A percentile compares a stretch with the other conserved stretches of the same genome.
phyloP scores from a whole-genome alignment of 1,140 invertebrate genomes.

The Bombyx mandarina region DNA sequence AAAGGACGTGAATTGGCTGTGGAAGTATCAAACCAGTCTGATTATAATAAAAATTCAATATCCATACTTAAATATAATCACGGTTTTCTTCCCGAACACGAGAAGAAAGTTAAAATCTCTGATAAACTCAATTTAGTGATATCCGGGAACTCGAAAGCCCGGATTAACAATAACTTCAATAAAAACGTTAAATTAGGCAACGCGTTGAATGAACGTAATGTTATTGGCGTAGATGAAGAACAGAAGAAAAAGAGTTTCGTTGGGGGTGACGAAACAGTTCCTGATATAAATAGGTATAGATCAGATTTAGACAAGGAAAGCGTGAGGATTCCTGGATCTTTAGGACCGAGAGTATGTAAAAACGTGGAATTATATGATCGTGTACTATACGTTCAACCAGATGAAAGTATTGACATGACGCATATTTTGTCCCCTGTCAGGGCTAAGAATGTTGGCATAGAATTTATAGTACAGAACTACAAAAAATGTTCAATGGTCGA shows the following conservation, averaged over 20 bases:
- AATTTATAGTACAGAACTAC: conserved; percentile 52
- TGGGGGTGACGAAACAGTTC: conserved; percentile 37
- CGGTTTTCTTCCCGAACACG: conserved; percentile 33
- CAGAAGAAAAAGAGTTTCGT: conserved; percentile 48
- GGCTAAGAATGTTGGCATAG: conserved; percentile 39
- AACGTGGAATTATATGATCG: conserved; percentile 34
- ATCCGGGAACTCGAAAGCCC: conserved; percentile 11
- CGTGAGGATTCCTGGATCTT: conserved; percentile 33
- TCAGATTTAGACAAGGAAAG: conserved; percentile 39
- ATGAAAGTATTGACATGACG: conserved; percentile 42
- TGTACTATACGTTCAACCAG: conserved; percentile 43
- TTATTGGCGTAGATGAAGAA: conserved; percentile 39
- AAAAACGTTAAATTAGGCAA: conserved; percentile 57
- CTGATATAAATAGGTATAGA: conserved; percentile 53
- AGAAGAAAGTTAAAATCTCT: conserved; percentile 15
- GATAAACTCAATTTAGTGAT: conserved; percentile 13
- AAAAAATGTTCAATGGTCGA: conserved; percentile 47
- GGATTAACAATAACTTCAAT: conserved; percentile 29
- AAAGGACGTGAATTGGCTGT: conserved; percentile 31
- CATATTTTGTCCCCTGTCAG: conserved; percentile 43
- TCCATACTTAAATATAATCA: conserved; percentile 51
- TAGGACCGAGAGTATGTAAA: conserved; percentile 44
- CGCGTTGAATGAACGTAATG: conserved; percentile 45
- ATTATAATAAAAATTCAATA: conserved; percentile 23
- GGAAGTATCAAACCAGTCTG: conserved; percentile 39